Base-by-base conservation (phyloP, 2,888 invertebrate genomes). In the Drosophila meridiana region DNA sequence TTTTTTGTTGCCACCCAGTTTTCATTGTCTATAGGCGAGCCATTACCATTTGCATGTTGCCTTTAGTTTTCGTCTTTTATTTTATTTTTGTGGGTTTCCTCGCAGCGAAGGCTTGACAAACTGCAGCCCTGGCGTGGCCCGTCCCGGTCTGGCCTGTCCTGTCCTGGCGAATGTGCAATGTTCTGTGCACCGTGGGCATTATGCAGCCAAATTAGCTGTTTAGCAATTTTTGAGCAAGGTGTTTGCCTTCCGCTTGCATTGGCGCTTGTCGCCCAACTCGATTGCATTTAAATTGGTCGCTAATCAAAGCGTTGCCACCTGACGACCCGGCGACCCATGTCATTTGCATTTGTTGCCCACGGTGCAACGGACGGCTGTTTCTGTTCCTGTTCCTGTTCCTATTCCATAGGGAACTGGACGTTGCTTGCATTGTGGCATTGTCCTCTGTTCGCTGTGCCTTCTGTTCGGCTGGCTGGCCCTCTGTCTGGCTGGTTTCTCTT, bases 241-340 rank as follows among this genome's bases (percentile, higher is more conserved):
- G 47, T 82, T 69, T 57, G 68, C 53, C 53, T 50, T 48, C 43
- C 52, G 40, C 56, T 42, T 38, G 71, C 56, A 8, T 28, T 69
- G 61, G 47, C 52, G 36, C 42, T n/a, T 60, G 58, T 72, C 69
- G 70, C 14, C 4, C 72, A 73, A 75, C 71, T 66, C 77, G 74
- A 85, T 85, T 89, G 82, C 84, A 89, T 85, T 83, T 82, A 87
- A 89, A 85, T 89, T 89, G 87, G 69, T 72, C 84, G 87, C 84
- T 85, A 85, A 85, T 85, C 84, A 85, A 77, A 82, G 80, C 69
- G 42, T 60, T 50, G 69, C 68, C 56, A 67, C 69, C 52, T 57
- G 47, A 32, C 77, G 20, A 55, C 40, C 40, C 58, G 26, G 30
- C 77, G n/a, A 40, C 26, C 61, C 47, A 45, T 56, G 53, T 74